Evolutionary conservation across 2,113 vertebrate genomes (phyloP).

Genomic region (Miniopterus natalensis): DNA sequence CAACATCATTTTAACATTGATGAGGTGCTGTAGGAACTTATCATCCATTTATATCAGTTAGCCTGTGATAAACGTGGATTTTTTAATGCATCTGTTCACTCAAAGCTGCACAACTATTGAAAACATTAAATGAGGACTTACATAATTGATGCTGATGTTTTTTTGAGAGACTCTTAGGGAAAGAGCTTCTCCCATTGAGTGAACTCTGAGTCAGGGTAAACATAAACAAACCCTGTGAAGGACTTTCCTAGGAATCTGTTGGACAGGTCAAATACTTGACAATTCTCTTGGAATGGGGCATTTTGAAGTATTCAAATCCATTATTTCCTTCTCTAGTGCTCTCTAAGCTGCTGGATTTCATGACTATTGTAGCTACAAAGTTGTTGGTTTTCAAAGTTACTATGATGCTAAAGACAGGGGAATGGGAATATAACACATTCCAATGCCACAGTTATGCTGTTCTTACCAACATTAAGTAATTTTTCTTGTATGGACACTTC

Average conservation of each 20-base stretch:
- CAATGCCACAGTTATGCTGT: background rate
- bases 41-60: background rate
- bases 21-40: background rate
- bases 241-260: background rate
- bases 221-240: background rate
- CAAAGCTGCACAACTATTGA: background rate
- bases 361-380: background rate
- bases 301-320: background rate
- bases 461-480: background rate
- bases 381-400: background rate
- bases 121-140: background rate
- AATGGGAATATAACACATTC: background rate
- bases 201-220: background rate
- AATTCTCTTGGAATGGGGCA: background rate
- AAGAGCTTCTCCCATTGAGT: background rate
- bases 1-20: background rate
- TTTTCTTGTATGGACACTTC: background rate
- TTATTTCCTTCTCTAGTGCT: background rate
- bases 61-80: background rate
- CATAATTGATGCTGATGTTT: background rate
- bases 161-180: background rate
- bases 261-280: background rate
- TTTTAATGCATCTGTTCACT: background rate
- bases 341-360: background rate
- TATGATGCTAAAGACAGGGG: background rate